These are phyloP conservation scores for Gallinago stenura DNA, from an alignment of 2,797 vertebrate genomes.

Conservation along the genomic window DNA sequence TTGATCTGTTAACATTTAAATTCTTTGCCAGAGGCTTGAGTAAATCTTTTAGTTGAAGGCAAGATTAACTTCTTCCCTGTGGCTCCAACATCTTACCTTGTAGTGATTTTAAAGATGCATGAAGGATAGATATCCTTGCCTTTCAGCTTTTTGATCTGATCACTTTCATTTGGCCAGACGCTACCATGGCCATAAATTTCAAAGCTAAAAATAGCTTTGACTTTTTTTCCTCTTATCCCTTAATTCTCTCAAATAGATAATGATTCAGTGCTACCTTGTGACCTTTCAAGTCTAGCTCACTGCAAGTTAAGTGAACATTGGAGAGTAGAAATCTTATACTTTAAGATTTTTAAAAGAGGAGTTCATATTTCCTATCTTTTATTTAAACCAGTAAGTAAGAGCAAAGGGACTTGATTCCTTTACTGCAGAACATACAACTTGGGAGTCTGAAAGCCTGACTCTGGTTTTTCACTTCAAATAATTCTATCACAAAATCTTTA, in stretches of 20 bases:
- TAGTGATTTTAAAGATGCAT: constrained; percentile 17
- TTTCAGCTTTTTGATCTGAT: constrained; percentile 27
- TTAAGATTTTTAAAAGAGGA: not conserved
- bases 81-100: not conserved
- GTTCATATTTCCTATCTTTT: not conserved
- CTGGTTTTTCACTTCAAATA: not conserved
- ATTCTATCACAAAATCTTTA: not conserved
- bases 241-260: constrained; percentile 45
- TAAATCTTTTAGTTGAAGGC: constrained; percentile 43
- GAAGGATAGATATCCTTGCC: not conserved
- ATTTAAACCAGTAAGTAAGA: constrained; percentile 2
- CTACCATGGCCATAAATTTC: not conserved
- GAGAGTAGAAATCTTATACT: not conserved
- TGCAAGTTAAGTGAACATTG: constrained; percentile 4
- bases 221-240: not conserved
- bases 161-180: not conserved
- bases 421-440: not conserved
- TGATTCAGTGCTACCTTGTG: constrained; percentile 14
- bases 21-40: not conserved
- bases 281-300: constrained; percentile 35
- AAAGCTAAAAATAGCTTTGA: constrained; percentile 45
- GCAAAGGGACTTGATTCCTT: not conserved
- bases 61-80: constrained; percentile 27
- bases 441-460: not conserved
- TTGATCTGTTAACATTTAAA: constrained; percentile 40